These are phyloP conservation scores for Tretioscincus oriximinensis DNA, from an alignment of 2,113 vertebrate genomes.

Conservation along the genomic window DNA sequence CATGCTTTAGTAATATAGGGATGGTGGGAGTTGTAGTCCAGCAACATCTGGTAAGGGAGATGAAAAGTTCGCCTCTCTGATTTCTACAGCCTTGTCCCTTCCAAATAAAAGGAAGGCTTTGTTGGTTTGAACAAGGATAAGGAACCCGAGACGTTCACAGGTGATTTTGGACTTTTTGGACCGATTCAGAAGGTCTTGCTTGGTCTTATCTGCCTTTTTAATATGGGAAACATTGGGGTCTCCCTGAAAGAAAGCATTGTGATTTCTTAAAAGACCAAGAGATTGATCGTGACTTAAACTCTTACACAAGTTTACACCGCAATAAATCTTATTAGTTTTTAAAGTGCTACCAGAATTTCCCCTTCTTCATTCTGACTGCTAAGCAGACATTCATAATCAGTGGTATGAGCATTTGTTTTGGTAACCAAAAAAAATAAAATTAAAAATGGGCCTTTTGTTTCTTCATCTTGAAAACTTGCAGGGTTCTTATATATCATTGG, in stretches of 20 bases:
- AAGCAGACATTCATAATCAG: background rate
- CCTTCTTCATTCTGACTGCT: background rate
- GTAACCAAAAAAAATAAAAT: too few species aligned
- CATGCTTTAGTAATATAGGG: too few species aligned
- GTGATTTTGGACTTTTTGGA: background rate
- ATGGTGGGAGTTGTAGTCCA: too few species aligned
- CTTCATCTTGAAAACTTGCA: background rate
- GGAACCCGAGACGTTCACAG: too few species aligned
- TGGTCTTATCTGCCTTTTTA: background rate
- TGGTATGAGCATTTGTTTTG: background rate
- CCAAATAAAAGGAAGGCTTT: too few species aligned
- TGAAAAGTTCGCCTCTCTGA: too few species aligned
- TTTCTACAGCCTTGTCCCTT: too few species aligned
- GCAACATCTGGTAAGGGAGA: too few species aligned
- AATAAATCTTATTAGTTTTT: slow-evolving; percentile 5
- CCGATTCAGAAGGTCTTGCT: background rate
- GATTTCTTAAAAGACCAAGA: background rate
- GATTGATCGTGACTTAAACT: background rate
- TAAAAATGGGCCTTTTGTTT: background rate
- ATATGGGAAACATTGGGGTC: background rate
- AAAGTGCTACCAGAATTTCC: background rate
- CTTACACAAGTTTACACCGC: background rate
- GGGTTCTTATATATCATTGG: slow-evolving; percentile 1
- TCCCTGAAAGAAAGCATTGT: background rate
- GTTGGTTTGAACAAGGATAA: too few species aligned